These are phyloP conservation scores for Leucania comma DNA, from an alignment of 2,888 invertebrate species.

Conservation along the genomic window DNA sequence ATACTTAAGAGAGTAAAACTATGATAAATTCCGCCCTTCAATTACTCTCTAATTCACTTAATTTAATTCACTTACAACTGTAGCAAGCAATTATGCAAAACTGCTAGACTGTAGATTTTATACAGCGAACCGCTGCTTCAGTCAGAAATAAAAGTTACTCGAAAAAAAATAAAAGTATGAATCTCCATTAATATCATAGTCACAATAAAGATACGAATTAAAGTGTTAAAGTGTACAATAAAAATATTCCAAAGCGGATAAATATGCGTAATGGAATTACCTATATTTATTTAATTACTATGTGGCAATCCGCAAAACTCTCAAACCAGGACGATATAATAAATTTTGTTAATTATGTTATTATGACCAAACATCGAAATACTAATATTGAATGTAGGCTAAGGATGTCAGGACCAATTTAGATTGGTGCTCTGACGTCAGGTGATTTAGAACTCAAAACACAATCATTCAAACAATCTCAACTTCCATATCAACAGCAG, in stretches of 20 bases:
- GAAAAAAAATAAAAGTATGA: background rate
- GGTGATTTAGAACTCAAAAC: constrained; percentile 13
- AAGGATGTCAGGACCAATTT: constrained; percentile 34
- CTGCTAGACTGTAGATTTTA: background rate
- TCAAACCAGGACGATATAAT: constrained; percentile 28
- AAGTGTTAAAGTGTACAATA: constrained; percentile 18
- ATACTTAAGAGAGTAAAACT: constrained; percentile 6
- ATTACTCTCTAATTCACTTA: too few relatives aligned
- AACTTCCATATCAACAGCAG: constrained; percentile 2
- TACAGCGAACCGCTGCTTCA: background rate
- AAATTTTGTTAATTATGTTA: constrained; percentile 26
- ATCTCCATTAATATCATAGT: background rate
- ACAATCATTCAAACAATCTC: background rate
- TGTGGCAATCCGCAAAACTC: constrained; percentile 25
- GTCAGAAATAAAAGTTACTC: background rate
- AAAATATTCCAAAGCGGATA: constrained; percentile 4
- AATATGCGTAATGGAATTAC: constrained; percentile 17
- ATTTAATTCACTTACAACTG: background rate
- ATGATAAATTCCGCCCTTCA: background rate
- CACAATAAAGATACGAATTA: constrained; percentile 21
- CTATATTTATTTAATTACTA: constrained; percentile 12
- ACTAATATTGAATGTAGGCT: constrained; percentile 29
- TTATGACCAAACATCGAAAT: background rate
- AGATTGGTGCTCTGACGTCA: constrained; percentile 24
- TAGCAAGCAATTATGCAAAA: background rate